phyloP scores from a whole-genome alignment of 1,140 invertebrate genomes.

The Drosophila watanabei region DNA sequence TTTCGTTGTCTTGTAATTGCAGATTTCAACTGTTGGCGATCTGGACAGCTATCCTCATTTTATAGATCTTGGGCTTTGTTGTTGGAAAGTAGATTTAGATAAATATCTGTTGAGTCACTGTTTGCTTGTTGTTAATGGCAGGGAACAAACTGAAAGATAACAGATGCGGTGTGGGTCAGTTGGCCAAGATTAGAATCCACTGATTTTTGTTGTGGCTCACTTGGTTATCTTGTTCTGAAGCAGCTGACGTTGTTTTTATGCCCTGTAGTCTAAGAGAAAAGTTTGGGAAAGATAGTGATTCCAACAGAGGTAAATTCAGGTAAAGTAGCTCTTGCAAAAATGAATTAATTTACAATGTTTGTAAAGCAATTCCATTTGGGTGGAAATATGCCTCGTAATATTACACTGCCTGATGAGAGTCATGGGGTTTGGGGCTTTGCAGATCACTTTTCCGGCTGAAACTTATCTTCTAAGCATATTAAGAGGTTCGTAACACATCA shows the following conservation, averaged over 20 bases:
- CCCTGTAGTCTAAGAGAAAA: background rate
- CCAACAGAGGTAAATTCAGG: background rate
- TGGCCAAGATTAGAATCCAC: background rate
- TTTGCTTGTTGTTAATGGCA: background rate
- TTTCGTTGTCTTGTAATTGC: background rate
- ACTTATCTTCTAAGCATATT: background rate
- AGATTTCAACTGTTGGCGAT: conserved; percentile 8
- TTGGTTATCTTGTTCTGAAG: background rate
- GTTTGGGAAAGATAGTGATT: background rate
- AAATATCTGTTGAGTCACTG: background rate
- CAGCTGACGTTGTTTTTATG: background rate
- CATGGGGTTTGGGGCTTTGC: background rate
- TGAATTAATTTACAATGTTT: background rate
- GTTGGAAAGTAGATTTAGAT: background rate
- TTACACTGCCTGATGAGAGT: background rate
- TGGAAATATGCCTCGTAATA: background rate
- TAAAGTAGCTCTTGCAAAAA: background rate
- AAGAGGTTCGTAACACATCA: background rate
- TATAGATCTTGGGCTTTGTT: background rate
- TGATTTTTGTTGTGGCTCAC: background rate
- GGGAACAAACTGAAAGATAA: background rate
- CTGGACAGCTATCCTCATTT: background rate
- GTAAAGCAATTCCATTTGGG: no score
- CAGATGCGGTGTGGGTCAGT: background rate
- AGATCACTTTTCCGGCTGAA: background rate